Evolutionary conservation across 2,888 invertebrate genomes (phyloP), one percentile per base, ranked within the genome.

Genomic region (Alsophila aescularia): DNA sequence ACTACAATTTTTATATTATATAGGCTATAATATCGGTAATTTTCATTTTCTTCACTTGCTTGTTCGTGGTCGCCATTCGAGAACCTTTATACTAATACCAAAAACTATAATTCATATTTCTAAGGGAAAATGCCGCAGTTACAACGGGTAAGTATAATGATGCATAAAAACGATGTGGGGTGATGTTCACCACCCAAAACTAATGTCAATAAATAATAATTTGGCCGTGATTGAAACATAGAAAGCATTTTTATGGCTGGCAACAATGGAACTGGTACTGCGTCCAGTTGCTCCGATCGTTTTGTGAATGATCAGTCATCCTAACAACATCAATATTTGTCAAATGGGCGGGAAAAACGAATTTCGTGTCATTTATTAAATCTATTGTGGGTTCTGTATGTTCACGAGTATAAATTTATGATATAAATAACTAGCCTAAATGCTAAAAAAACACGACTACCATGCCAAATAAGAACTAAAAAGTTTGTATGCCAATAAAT

Each of bases 191-290:
- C 49, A 66, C 55, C 64, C 64, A 64, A 69, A 65, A 66, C 61
- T 65, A 69, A 81, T 73, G 76, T 73, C 75, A 70, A 81, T 82
- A 84, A 79, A 83, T 84, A 81, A 78, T 76, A 76, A 66, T 76
- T 72, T 72, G 58, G 63, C 68, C 60, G 67, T 75, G 76, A 83
- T 79, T 76, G 79, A 73, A 80, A 86, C 87, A 87, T 74, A 78
- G 77, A 85, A 88, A 85, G 72, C 73, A 76, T 86, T 85, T 65
- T 87, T 77, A 82, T 76, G 72, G 70, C 67, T 52, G 58, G 64
- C 66, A 70, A 70, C 58, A 62, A 70, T 72, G 67, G 69, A 69
- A 70, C 69, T 72, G 48, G 48, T 37, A 67, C 66, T 68, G 50
- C 48, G 47, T 60, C 64, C 72, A 75, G 72, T 70, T 71, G 73